Evolutionary conservation across 1,140 invertebrate genomes (phyloP).

Genomic region (Euwallacea similis): DNA sequence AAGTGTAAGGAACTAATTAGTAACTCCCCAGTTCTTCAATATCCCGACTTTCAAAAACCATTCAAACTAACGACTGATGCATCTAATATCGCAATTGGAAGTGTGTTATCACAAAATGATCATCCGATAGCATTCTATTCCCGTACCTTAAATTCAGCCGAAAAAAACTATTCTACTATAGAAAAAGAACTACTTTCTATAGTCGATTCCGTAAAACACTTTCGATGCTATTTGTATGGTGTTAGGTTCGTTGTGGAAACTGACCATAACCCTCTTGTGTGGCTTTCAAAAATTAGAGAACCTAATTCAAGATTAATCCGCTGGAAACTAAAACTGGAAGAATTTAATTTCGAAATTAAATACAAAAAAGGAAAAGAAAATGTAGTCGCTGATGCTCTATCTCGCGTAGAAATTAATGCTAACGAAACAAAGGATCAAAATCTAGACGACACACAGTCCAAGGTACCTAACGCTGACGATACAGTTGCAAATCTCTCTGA

Average conservation of each 20-base stretch:
- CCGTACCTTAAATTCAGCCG: slow-evolving; percentile 34
- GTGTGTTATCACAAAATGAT: slow-evolving; percentile 18
- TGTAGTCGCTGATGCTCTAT: no score
- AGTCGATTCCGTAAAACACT: background rate
- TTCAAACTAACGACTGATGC: slow-evolving; percentile 34
- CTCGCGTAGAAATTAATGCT: no score
- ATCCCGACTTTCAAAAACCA: slow-evolving; percentile 5
- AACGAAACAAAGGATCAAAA: background rate
- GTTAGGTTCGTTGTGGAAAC: background rate
- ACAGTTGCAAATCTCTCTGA: background rate
- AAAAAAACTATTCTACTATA: background rate
- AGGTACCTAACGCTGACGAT: background rate
- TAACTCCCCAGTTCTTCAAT: slow-evolving; percentile 35
- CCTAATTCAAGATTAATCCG: background rate
- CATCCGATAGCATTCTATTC: slow-evolving; percentile 42
- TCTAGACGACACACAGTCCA: background rate
- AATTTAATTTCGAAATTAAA: no score
- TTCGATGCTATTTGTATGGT: background rate
- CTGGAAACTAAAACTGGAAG: no score
- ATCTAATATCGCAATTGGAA: slow-evolving; percentile 13
- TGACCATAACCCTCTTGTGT: background rate
- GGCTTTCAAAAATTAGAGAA: background rate
- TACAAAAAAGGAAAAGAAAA: no score
- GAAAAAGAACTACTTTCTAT: background rate
- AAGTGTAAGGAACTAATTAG: no score